A percentile compares a stretch with the other conserved stretches of the same genome.
phyloP scores from a whole-genome alignment of 2,113 vertebrate species.

The Oxyura jamaicensis region DNA sequence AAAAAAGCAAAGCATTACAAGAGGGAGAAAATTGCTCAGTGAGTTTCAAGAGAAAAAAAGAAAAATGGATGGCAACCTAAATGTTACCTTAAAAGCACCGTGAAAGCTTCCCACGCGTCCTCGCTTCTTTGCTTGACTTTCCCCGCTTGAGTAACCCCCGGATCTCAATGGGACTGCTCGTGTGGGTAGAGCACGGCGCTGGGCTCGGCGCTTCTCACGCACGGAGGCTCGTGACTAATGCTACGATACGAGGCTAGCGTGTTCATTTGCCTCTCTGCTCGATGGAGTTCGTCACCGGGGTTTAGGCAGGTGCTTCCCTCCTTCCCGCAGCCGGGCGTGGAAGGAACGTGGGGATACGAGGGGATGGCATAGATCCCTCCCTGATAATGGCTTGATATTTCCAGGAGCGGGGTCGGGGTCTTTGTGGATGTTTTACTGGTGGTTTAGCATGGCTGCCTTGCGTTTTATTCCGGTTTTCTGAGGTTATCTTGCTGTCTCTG shows the following conservation, averaged over 20 bases:
- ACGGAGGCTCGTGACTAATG: slow-evolving; percentile 21
- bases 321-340: not conserved
- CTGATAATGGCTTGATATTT: not conserved
- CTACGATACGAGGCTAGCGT: not conserved
- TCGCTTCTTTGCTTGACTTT: slow-evolving; percentile 12
- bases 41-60: not conserved
- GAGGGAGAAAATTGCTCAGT: slow-evolving; percentile 40
- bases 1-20: not conserved
- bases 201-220: not conserved
- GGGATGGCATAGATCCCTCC: not conserved
- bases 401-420: rapidly evolving
- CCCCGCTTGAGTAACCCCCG: slow-evolving; percentile 45
- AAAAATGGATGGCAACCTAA: slow-evolving; percentile 12
- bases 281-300: not conserved
- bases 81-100: slow-evolving; percentile 37
- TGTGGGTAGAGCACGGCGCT: slow-evolving; percentile 24
- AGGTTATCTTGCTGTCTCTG: not conserved
- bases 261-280: not conserved
- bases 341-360: rapidly evolving
- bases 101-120: slow-evolving; percentile 49
- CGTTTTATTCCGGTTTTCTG: not conserved
- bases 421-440: not conserved
- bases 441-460: not conserved
- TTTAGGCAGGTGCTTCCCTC: not conserved
- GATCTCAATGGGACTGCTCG: slow-evolving; percentile 52